Base-by-base conservation (phyloP, 2,113 vertebrate species). In the Lonchura striata region DNA sequence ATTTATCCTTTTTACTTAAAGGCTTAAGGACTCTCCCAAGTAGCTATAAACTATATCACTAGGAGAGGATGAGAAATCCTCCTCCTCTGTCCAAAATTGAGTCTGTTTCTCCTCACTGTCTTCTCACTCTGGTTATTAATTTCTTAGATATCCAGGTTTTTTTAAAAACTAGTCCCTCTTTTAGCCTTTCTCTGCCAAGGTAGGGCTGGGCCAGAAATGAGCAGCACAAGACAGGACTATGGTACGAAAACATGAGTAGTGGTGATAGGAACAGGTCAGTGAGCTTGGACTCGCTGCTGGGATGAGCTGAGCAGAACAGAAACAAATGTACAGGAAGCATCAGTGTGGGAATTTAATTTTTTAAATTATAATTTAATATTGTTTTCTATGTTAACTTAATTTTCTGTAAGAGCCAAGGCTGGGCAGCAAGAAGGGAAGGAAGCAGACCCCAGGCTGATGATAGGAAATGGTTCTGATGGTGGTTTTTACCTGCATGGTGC, bases 401-500 rank as follows among this genome's bases (percentile, higher is more conserved):
- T 90, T 88, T 46, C 47, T 78, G 4, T 30, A 46, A 70, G 80
- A 77, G 24, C 35, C 77, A 54, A 61, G 82, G n/a, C 68, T 72
- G 66, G 28, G 42, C 31, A 90, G 46, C 0, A 3, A 25, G n/a
- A 64, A 76, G 63, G 25, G 50, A 69, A 88, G 85, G 82, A 82
- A 83, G 69, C 52, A 63, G 65, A 57, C 31, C n/a, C 66, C 44
- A 28, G n/a, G 9, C 33, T 79, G 84, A 56, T 75, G n/a, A 27
- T 2, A 9, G 64, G 42, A 85, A 57, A 35, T 59, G 20, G 6
- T 37, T 81, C 70, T 53, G 33, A 27, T 63, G 42, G 6, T 89
- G 49, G 3, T 35, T 72, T 76, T 75, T 50, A 57, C 50, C 52
- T 84, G 33, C 1, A 0, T 28, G 52, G 47, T 1, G 0, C 30